These are phyloP conservation scores for Colistium nudipinnis DNA, from an alignment of 2,113 vertebrate genomes.

Conservation along the genomic window DNA sequence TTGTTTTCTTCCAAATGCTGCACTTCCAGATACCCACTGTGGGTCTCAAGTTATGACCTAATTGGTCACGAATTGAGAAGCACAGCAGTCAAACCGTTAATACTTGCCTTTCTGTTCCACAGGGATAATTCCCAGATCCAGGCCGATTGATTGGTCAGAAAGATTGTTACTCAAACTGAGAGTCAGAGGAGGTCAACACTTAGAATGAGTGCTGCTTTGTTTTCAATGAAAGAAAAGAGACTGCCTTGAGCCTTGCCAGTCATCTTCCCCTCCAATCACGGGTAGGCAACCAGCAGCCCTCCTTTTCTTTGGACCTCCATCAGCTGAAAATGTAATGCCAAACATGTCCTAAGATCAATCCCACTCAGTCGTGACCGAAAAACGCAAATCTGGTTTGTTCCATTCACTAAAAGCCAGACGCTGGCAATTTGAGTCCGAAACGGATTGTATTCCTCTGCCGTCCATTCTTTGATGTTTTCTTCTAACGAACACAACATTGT, in stretches of 20 bases:
- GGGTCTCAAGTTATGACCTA: constrained; percentile 7
- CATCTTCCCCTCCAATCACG: constrained; percentile 31
- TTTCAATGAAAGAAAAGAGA: constrained; percentile 49
- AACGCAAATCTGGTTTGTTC: constrained; percentile 55
- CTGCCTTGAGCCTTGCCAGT: constrained; percentile 17
- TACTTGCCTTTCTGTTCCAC: not conserved
- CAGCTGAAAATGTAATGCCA: constrained; percentile 10
- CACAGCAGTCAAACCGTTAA: constrained; percentile 16
- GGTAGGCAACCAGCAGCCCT: no score
- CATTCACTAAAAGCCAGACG: constrained; percentile 1
- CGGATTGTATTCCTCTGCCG: not conserved
- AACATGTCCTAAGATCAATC: constrained; percentile 13
- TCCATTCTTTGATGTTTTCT: not conserved
- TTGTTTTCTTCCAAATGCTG: no score
- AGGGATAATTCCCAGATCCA: constrained; percentile 5
- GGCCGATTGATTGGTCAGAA: not conserved
- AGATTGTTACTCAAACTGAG: constrained; percentile 32
- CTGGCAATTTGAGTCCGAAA: constrained; percentile 33
- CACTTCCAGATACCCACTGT: not conserved
- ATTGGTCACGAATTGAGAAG: constrained; percentile 24
- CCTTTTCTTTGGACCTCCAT: not conserved
- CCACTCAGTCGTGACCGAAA: constrained; percentile 37
- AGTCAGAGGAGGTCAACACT: constrained; percentile 15
- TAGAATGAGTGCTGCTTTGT: constrained; percentile 31
- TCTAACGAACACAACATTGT: constrained; percentile 8